A percentile compares a stretch with the other conserved stretches of the same genome.
Conservation (phyloP, 2,888 invertebrate genomes). For the Cremastinae sp. region DNA sequence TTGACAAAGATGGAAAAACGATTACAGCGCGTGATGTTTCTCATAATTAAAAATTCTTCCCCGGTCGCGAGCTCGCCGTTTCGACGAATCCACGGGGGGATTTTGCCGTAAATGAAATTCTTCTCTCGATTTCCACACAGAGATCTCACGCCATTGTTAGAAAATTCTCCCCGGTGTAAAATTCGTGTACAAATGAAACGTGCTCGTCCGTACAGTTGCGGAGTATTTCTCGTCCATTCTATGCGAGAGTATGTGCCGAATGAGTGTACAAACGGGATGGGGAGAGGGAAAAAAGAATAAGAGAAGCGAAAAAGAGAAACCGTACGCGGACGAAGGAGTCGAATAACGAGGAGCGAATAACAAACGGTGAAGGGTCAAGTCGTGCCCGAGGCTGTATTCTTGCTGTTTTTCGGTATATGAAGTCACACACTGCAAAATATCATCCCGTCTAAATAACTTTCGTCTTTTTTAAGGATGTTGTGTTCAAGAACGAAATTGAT, state of each 20-base stretch:
- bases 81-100: background rate
- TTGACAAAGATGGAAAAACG: too few species aligned
- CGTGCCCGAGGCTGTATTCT: conserved; percentile 45
- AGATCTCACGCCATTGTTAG: conserved; percentile 51
- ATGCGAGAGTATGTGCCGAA: background rate
- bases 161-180: background rate
- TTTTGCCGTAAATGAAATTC: conserved; percentile 44
- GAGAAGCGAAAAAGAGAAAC: conserved; percentile 24
- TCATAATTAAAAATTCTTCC: too few species aligned
- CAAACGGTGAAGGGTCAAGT: conserved; percentile 59
- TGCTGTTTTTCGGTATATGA: conserved; percentile 26
- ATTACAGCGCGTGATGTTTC: too few species aligned
- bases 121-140: conserved; percentile 42
- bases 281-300: background rate
- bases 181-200: conserved; percentile 24
- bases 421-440: background rate
- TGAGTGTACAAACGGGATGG: background rate
- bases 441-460: background rate
- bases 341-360: conserved; percentile 57
- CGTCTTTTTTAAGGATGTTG: too few species aligned
- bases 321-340: conserved; percentile 28
- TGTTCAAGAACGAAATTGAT: too few species aligned
- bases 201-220: conserved; percentile 29
- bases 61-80: background rate
- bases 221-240: conserved; percentile 30